These are phyloP conservation scores for Ceratina calcarata DNA, from an alignment of 1,140 invertebrate genomes.

Conservation along the genomic window DNA sequence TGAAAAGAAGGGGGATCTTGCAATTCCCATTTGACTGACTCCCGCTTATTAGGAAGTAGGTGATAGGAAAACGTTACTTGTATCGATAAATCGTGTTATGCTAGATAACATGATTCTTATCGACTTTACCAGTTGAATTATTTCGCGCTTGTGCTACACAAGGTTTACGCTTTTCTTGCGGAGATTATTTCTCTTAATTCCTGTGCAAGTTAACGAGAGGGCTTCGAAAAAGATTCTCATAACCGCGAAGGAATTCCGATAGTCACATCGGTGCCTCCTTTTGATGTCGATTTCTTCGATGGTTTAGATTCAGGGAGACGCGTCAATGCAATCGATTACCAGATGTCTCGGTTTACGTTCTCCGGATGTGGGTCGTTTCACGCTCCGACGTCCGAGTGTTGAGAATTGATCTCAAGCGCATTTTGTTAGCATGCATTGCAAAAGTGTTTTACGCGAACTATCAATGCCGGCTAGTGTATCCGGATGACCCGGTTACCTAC, in stretches of 20 bases:
- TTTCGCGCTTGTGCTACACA: neutral
- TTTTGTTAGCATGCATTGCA: neutral
- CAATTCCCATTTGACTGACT: neutral
- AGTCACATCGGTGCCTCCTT: neutral
- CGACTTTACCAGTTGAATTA: slow-evolving; percentile 1
- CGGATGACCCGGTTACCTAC: slow-evolving; percentile 7
- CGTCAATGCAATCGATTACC: neutral
- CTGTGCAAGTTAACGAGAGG: no score
- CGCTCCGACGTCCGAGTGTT: neutral
- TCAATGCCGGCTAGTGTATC: neutral
- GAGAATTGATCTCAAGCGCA: neutral
- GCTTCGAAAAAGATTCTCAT: slow-evolving; percentile 37
- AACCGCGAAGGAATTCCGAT: neutral
- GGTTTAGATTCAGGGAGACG: neutral
- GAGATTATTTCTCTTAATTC: no score
- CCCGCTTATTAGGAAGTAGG: no score
- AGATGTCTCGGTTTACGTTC: neutral
- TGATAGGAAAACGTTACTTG: no score
- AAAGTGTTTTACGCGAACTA: neutral
- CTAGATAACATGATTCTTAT: slow-evolving; percentile 14
- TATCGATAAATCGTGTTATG: no score
- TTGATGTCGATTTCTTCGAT: neutral
- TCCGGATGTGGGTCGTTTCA: neutral
- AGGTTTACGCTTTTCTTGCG: slow-evolving; percentile 11
- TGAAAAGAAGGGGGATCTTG: neutral